Conservation (phyloP, 2,797 vertebrate species). For the Eidolon dupreanum region DNA sequence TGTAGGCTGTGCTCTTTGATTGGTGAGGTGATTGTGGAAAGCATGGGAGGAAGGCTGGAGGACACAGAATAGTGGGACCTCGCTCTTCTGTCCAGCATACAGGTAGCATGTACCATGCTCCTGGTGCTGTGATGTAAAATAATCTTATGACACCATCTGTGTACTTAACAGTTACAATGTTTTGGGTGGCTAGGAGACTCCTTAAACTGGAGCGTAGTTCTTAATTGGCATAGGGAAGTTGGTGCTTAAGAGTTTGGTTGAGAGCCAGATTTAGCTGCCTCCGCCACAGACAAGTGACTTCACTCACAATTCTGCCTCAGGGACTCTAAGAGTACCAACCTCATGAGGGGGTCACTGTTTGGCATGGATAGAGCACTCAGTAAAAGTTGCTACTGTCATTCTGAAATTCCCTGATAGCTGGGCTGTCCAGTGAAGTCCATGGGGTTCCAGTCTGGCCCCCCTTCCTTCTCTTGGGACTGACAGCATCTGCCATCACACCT, state of each 20-base stretch:
- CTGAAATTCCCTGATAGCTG: background rate
- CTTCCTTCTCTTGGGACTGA: slow-evolving; percentile 15
- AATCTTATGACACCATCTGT: background rate
- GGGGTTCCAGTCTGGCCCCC: background rate
- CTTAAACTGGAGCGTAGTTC: background rate
- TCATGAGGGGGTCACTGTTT: background rate
- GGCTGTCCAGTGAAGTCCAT: background rate
- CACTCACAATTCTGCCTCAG: background rate
- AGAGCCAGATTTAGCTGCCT: background rate
- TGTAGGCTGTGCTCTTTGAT: background rate
- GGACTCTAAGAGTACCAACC: background rate
- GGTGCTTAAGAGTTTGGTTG: background rate
- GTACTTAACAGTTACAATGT: background rate
- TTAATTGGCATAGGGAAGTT: background rate
- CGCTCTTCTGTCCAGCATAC: background rate
- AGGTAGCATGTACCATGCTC: background rate
- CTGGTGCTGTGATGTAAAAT: background rate
- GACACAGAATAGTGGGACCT: background rate
- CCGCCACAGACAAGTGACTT: background rate
- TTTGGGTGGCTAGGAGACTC: background rate
- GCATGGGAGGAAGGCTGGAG: background rate
- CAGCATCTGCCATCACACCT: background rate
- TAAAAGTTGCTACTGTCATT: background rate
- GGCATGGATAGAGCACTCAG: background rate
- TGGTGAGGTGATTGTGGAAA: background rate